phyloP scores from a whole-genome alignment of 1,140 invertebrate genomes.

The Ips nitidus region DNA sequence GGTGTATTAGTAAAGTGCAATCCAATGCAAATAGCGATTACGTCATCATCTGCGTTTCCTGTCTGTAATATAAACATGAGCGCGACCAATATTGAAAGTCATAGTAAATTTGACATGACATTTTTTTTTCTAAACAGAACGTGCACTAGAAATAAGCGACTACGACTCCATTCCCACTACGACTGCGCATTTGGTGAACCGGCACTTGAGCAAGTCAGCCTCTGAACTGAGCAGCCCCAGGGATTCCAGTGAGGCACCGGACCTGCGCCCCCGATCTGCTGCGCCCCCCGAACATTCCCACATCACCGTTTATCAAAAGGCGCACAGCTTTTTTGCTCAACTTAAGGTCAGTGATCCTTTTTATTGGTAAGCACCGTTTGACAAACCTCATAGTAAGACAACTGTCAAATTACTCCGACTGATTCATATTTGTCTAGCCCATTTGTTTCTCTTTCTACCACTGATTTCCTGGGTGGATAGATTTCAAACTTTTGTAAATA shows the following conservation, averaged over 20 bases:
- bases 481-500: too few relatives aligned
- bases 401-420: too few relatives aligned
- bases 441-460: too few relatives aligned
- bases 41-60: too few relatives aligned
- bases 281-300: constrained; percentile 53
- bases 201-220: constrained; percentile 59
- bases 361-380: neutral
- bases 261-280: constrained; percentile 54
- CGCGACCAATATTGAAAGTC: too few relatives aligned
- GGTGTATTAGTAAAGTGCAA: too few relatives aligned
- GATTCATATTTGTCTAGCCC: too few relatives aligned
- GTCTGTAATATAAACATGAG: too few relatives aligned
- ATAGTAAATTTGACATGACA: too few relatives aligned
- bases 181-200: constrained; percentile 40
- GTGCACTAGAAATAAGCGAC: constrained; percentile 48
- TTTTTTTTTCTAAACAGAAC: constrained; percentile 36
- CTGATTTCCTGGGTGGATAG: too few relatives aligned
- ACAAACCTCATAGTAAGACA: too few relatives aligned
- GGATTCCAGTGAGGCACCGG: constrained; percentile 49
- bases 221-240: constrained; percentile 56
- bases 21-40: too few relatives aligned
- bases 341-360: constrained; percentile 55
- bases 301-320: constrained; percentile 66
- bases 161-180: constrained; percentile 41
- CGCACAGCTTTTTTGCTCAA: constrained; percentile 70